phyloP scores from a whole-genome alignment of 1,140 invertebrate species.

The Drosophila pallidifrons region DNA sequence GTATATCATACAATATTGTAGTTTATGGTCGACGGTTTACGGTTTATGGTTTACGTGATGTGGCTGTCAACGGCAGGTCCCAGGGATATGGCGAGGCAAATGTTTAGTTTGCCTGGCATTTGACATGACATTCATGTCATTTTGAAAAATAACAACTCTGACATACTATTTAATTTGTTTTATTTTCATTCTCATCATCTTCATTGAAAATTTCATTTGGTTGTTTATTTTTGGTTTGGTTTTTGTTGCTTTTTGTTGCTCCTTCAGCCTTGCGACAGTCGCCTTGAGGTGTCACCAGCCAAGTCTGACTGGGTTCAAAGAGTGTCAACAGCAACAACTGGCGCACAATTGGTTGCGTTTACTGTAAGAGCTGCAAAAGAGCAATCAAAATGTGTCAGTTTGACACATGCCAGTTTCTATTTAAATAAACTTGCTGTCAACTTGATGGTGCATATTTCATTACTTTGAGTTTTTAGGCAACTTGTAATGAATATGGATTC shows the following conservation, averaged over 20 bases:
- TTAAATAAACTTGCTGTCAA: conserved; percentile 71
- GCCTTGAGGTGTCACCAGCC: conserved; percentile 69
- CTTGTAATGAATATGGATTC: conserved; percentile 48
- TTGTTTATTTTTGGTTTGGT: conserved; percentile 24
- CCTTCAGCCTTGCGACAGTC: conserved; percentile 58
- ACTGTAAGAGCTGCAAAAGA: conserved; percentile 34
- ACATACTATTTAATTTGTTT: conserved; percentile 73
- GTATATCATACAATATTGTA: conserved; percentile 6
- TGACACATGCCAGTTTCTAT: conserved; percentile 73
- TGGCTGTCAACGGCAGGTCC: conserved; percentile 57
- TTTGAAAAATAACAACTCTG: conserved; percentile 66
- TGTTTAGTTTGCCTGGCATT: conserved; percentile 60
- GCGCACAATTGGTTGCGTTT: conserved; percentile 51
- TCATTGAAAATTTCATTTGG: conserved; percentile 12
- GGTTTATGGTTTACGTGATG: conserved; percentile 32
- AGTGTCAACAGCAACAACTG: conserved; percentile 61
- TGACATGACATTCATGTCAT: conserved; percentile 78
- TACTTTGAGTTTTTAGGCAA: conserved; percentile 18
- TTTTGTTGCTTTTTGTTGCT: neutral
- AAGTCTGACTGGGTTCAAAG: conserved; percentile 47
- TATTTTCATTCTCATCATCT: conserved; percentile 32
- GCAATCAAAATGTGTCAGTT: conserved; percentile 74
- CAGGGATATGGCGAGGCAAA: conserved; percentile 32
- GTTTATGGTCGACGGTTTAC: conserved; percentile 3
- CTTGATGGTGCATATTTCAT: conserved; percentile 61